Evolutionary conservation across 1,140 invertebrate species (phyloP).

Genomic region (Teleopsis dalmanni): DNA sequence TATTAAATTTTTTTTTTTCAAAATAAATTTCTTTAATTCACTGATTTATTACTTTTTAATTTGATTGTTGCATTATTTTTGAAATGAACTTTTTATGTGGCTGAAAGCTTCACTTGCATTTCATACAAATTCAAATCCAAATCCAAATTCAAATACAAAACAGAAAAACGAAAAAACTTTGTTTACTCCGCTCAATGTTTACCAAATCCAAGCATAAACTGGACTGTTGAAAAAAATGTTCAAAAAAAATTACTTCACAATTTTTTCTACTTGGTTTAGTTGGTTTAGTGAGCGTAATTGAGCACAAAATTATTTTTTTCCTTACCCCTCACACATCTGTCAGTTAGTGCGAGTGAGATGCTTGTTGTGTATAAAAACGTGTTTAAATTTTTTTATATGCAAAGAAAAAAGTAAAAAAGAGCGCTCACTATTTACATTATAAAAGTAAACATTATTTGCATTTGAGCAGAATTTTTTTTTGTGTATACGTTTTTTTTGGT

Average conservation of each 20-base stretch:
- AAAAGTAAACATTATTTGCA: no score
- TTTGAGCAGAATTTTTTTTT: no score
- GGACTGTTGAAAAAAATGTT: conserved; percentile 11
- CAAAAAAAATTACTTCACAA: conserved; percentile 13
- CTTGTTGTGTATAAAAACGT: no score
- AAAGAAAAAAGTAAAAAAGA: no score
- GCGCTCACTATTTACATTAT: no score
- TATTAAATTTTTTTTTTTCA: conserved; percentile 7
- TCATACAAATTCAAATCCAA: background rate
- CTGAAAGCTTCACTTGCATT: background rate
- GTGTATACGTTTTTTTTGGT: no score
- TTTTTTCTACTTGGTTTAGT: conserved; percentile 8
- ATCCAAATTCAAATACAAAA: no score
- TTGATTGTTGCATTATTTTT: background rate
- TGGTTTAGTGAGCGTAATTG: no score
- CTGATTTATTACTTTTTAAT: background rate
- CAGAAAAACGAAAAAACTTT: background rate
- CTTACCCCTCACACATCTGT: no score
- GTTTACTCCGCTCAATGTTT: conserved; percentile 12
- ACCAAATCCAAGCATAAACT: conserved; percentile 15
- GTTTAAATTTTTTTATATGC: no score
- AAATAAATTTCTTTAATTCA: conserved; percentile 5
- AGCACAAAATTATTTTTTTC: no score
- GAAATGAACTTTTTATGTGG: background rate
- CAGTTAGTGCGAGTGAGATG: no score